phyloP scores from a whole-genome alignment of 2,113 vertebrate genomes.

The Pomatorhinus ruficollis region DNA sequence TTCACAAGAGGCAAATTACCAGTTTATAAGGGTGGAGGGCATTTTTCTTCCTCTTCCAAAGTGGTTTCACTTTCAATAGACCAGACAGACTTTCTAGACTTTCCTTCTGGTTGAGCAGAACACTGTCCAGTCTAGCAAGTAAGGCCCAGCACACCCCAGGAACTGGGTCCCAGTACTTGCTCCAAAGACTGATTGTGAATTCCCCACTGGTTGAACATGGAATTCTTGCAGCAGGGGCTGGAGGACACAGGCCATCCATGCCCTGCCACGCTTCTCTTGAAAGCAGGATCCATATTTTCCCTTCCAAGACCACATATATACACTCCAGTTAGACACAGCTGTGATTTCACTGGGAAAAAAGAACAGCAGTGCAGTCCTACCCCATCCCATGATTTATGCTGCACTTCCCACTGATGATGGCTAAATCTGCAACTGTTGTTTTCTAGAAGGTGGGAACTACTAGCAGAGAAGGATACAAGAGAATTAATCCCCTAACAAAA shows the following conservation, averaged over 20 bases:
- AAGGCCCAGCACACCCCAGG: accelerated
- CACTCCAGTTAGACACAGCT: not conserved
- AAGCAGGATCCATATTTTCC: not conserved
- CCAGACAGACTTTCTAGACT: not conserved
- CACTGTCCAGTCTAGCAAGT: not conserved
- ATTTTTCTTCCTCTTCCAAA: not conserved
- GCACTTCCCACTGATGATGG: not conserved
- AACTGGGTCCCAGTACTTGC: not conserved
- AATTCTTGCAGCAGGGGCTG: not conserved
- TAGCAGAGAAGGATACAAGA: not conserved
- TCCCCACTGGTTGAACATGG: not conserved
- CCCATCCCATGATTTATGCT: not conserved
- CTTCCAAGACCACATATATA: not conserved
- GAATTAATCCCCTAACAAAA: not conserved
- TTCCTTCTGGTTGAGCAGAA: not conserved
- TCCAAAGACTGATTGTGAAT: not conserved
- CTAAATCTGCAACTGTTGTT: not conserved
- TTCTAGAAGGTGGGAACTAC: not conserved
- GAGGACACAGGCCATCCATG: not conserved
- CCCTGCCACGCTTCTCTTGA: not conserved
- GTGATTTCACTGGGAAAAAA: not conserved
- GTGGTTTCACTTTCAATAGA: not conserved
- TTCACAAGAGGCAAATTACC: slow-evolving; percentile 24
- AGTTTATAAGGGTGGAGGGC: not conserved
- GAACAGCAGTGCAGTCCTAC: not conserved